These are phyloP conservation scores for Pempheris klunzingeri DNA, from an alignment of 2,797 vertebrate species.

Conservation along the genomic window DNA sequence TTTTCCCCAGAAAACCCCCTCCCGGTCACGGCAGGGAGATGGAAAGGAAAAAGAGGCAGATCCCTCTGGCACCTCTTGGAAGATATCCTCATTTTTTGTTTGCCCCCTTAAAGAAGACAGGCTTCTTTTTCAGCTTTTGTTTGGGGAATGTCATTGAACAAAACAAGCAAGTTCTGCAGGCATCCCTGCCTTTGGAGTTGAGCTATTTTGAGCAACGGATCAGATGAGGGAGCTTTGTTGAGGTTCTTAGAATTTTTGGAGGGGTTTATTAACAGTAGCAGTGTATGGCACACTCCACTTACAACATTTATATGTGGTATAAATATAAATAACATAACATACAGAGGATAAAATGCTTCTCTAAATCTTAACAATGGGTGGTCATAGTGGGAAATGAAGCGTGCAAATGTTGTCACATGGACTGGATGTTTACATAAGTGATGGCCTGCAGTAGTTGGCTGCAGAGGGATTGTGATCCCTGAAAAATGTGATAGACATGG, in stretches of 20 bases:
- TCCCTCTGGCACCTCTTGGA: constrained; percentile 76
- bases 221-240: constrained; percentile 52
- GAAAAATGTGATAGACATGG: neutral
- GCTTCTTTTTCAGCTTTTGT: constrained; percentile 77
- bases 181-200: constrained; percentile 60
- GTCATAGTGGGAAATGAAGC: neutral
- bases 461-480: neutral
- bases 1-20: constrained; percentile 74
- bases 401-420: neutral
- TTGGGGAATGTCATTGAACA: constrained; percentile 72
- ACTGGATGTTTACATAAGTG: neutral
- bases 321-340: neutral
- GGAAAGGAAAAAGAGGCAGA: constrained; percentile 72
- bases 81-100: constrained; percentile 77
- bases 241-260: constrained; percentile 39
- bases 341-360: neutral
- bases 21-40: constrained; percentile 68
- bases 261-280: constrained; percentile 29
- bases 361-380: neutral
- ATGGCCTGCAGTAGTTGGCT: neutral
- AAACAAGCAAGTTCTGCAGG: constrained; percentile 71
- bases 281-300: neutral
- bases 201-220: constrained; percentile 66
- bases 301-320: neutral
- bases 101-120: constrained; percentile 68